A percentile compares a stretch with the other conserved stretches of the same genome.
Conservation (phyloP, 1,140 invertebrate genomes). For the Drosophila navojoa region DNA sequence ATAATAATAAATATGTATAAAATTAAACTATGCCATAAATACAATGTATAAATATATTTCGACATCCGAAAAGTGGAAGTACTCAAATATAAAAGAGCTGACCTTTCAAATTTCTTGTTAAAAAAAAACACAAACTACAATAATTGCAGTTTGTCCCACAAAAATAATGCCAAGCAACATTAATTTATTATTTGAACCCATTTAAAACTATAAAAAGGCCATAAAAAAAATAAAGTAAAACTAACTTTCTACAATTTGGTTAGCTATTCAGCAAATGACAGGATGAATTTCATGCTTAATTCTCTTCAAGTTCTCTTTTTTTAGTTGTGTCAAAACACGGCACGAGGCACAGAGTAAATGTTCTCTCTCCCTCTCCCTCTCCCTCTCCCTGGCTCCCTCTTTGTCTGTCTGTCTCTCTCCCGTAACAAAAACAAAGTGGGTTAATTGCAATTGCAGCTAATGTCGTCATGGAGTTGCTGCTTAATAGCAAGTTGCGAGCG, state of each 20-base stretch:
- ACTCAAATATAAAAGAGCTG: background rate
- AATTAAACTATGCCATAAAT: too few species aligned
- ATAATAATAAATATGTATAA: too few species aligned
- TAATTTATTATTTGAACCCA: background rate
- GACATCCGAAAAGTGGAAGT: background rate
- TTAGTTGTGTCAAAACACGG: background rate
- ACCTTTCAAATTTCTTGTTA: background rate
- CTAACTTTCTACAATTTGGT: background rate
- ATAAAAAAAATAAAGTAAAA: background rate
- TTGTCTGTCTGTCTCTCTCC: conserved; percentile 13
- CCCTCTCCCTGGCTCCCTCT: background rate
- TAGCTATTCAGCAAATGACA: conserved; percentile 19
- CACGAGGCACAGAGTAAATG: conserved; percentile 15
- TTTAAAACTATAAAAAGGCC: background rate
- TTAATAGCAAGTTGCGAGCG: conserved; percentile 45
- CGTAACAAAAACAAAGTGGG: conserved; percentile 49
- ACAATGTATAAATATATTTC: too few species aligned
- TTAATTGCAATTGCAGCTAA: conserved; percentile 61
- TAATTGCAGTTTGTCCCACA: background rate
- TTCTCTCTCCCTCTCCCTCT: background rate
- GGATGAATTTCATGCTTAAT: conserved; percentile 50
- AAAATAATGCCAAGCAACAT: too few species aligned
- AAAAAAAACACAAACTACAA: background rate
- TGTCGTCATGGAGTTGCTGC: conserved; percentile 42
- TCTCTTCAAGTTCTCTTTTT: conserved; percentile 3